Percentiles rank a stretch among this genome's conserved stretches.
Evolutionary conservation across 2,888 invertebrate genomes (phyloP).

Genomic region (Leptura quadrifasciata): DNA sequence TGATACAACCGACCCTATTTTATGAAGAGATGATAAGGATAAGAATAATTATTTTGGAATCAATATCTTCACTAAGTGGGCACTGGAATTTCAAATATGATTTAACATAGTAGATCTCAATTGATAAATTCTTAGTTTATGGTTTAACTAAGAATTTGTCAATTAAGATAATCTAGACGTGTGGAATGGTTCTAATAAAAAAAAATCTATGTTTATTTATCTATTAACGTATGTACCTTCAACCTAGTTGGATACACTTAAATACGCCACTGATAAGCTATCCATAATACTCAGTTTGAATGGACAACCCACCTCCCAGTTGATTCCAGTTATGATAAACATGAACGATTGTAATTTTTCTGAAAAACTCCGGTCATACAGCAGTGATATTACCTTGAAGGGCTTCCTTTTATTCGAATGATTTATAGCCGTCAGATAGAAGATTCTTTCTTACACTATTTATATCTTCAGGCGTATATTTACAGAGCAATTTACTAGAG

Average conservation of each 20-base stretch:
- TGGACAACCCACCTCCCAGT: constrained; percentile 30
- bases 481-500: constrained; percentile 14
- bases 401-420: constrained; percentile 46
- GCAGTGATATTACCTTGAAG: constrained; percentile 48
- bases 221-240: background rate
- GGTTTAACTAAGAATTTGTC: too few relatives aligned
- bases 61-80: too few relatives aligned
- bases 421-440: constrained; percentile 40
- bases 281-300: constrained; percentile 16
- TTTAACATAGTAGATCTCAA: too few relatives aligned
- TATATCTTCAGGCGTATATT: constrained; percentile 19
- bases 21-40: too few relatives aligned
- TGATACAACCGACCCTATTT: too few relatives aligned
- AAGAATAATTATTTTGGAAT: too few relatives aligned
- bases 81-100: too few relatives aligned
- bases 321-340: constrained; percentile 44
- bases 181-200: too few relatives aligned
- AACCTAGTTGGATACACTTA: background rate
- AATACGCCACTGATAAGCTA: constrained; percentile 27
- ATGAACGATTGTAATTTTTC: constrained; percentile 51
- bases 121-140: too few relatives aligned
- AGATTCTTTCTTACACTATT: constrained; percentile 19
- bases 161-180: too few relatives aligned
- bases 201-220: too few relatives aligned
- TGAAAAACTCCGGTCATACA: constrained; percentile 44